phyloP scores from a whole-genome alignment of 2,888 invertebrate species.

The Fragum sueziense region DNA sequence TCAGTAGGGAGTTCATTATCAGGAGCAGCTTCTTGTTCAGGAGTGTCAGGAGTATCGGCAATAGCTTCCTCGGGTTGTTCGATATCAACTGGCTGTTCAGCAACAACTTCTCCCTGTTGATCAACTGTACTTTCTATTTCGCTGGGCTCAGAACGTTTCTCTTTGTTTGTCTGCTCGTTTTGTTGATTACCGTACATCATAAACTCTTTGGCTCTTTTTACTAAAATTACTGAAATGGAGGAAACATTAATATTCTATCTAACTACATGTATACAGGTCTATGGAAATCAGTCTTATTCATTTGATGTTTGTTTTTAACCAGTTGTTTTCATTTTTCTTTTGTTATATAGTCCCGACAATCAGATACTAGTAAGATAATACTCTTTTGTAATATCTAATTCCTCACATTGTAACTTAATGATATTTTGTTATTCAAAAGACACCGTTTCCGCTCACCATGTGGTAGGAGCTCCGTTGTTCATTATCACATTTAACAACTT shows the following conservation, averaged over 20 bases:
- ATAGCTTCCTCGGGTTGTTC: conserved; percentile 1
- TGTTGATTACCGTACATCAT: conserved; percentile 68
- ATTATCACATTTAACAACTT: too few relatives aligned
- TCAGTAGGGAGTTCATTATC: not conserved
- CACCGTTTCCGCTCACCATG: too few relatives aligned
- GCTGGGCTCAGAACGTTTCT: conserved; percentile 39
- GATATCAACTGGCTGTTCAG: conserved; percentile 18
- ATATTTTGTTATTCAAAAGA: too few relatives aligned
- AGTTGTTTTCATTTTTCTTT: too few relatives aligned
- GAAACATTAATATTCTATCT: not conserved
- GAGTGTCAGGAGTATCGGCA: not conserved
- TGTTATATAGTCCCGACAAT: too few relatives aligned
- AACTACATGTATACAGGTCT: not conserved
- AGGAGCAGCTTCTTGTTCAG: not conserved
- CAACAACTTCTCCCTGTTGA: conserved; percentile 24
- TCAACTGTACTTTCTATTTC: conserved; percentile 15
- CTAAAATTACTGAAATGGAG: conserved; percentile 22
- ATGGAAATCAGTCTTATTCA: too few relatives aligned
- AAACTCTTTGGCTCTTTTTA: conserved; percentile 65
- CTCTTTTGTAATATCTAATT: too few relatives aligned
- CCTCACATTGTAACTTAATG: too few relatives aligned
- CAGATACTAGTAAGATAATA: too few relatives aligned
- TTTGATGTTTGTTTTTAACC: too few relatives aligned
- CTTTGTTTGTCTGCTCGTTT: conserved; percentile 45
- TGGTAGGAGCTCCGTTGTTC: too few relatives aligned